Evolutionary conservation across 2,797 vertebrate genomes (phyloP).

Genomic region (Gymnoscopelus microlampas): DNA sequence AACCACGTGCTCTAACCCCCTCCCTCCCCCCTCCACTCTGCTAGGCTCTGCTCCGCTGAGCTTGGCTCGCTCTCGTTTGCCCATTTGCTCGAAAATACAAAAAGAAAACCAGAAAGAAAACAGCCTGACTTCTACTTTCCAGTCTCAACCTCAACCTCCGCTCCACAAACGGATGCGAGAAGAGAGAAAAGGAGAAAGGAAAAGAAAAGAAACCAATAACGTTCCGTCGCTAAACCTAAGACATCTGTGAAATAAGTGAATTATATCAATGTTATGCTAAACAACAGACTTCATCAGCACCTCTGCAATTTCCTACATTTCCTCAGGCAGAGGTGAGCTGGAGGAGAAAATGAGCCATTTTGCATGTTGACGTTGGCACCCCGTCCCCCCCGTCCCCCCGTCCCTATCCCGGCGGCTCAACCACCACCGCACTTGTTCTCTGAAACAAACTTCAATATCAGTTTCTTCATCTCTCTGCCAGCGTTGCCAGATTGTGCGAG

Average conservation of each 20-base stretch:
- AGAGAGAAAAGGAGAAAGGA: conserved; percentile 10
- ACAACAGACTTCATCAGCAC: neutral
- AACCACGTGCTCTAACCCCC: conserved; percentile 39
- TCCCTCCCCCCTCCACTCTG: conserved; percentile 41
- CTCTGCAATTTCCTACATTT: neutral
- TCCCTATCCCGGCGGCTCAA: conserved; percentile 11
- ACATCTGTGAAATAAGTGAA: conserved; percentile 26
- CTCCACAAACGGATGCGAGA: conserved; percentile 10
- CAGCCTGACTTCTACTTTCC: conserved; percentile 43
- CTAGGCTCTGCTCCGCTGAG: conserved; percentile 31
- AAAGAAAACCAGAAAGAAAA: neutral
- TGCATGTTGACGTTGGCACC: conserved; percentile 20
- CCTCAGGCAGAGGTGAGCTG: neutral
- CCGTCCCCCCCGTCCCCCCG: neutral
- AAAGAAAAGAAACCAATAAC: conserved; percentile 31
- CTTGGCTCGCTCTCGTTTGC: conserved; percentile 30
- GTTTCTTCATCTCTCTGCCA: conserved; percentile 19
- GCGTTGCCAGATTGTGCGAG: too few relatives aligned
- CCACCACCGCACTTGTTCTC: conserved; percentile 12
- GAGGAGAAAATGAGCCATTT: conserved; percentile 28
- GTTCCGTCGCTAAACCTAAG: neutral
- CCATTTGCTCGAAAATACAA: conserved; percentile 16
- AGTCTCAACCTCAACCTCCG: neutral
- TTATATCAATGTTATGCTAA: conserved; percentile 20
- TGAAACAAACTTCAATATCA: conserved; percentile 33